Evolutionary conservation across 92 coral and sea anemone genomes (phyloP), one percentile per base, ranked within the genome.

Genomic region (Zoanthus gigantus): DNA sequence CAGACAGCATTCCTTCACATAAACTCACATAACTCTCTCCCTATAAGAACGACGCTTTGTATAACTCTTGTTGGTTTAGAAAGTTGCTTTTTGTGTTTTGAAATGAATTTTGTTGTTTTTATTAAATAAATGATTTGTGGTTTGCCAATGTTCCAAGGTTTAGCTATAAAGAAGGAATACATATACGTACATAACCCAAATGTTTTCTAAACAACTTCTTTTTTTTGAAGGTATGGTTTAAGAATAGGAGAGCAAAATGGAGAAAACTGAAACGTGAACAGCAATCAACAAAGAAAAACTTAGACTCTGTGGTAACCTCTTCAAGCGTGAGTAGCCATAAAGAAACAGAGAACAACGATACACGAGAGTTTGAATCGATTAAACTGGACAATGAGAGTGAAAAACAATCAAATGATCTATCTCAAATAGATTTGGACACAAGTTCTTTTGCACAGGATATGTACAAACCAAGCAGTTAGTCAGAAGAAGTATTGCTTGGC

Each of bases 161-260:
- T 74, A 45, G 0, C 0, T 9, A 53, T 1, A 31, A 1, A 53
- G 10, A 48, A 32, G 17, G 81, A 76, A 17, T 4, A 45, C 78
- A 74, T 5, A 46, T 5, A 46, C 14, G 7, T 45, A n/a, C 8
- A 28, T 18, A 9, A 11, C 3, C 68, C 34, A 7, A 44, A 28
- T 8, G 10, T 61, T 7, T 65, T 81, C 5, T 18, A 63, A 63
- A 9, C 74, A 45, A 6, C 7, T 0, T 45, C 14, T 63, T 46
- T 16, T 31, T 73, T 12, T 60, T 18, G 15, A 79, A 97, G 99
- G 99, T 97, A 9, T 97, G 99, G 99, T 97, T 97, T 80, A 97
- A 97, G 87, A 97, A 97, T 81, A 92, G 99, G 72, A 92, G 99
- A 83, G 99, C 99, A 54, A 97, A 97, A 78, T 97, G 98, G 97